Evolutionary conservation across 2,113 vertebrate species (phyloP).

Genomic region (Euleptes europaea): DNA sequence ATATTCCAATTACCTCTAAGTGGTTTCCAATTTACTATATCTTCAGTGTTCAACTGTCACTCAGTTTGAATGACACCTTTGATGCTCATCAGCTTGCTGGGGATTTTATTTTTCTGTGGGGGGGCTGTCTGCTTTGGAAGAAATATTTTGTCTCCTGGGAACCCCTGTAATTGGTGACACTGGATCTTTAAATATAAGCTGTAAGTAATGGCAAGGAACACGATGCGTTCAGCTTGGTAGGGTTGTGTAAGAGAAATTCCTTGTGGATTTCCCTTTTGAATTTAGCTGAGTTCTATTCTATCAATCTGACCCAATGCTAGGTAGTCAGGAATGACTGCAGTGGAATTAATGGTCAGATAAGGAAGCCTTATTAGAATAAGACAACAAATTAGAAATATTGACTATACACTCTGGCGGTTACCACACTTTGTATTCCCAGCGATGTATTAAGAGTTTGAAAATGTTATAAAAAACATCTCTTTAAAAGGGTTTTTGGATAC

Average conservation of each 20-base stretch:
- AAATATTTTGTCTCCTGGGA: slow-evolving; percentile 7
- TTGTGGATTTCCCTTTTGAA: neutral
- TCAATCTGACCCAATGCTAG: too few species aligned
- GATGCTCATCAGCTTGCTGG: neutral
- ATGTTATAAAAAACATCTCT: too few species aligned
- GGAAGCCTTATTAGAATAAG: too few species aligned
- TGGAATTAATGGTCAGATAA: too few species aligned
- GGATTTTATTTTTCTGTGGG: neutral
- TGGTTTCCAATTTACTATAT: slow-evolving; percentile 16
- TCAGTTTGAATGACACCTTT: slow-evolving; percentile 1
- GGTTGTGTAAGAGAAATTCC: neutral
- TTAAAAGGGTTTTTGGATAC: too few species aligned
- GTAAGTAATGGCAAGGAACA: neutral
- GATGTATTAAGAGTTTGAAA: too few species aligned
- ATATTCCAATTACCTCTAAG: slow-evolving; percentile 26
- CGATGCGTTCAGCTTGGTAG: neutral
- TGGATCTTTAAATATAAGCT: neutral
- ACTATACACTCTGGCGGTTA: too few species aligned
- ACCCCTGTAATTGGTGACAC: neutral
- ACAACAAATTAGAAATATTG: too few species aligned
- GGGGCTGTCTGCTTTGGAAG: neutral
- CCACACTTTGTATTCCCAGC: too few species aligned
- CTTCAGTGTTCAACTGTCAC: neutral
- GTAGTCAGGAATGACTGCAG: too few species aligned
- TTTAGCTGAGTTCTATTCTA: neutral